A percentile compares a stretch with the other conserved stretches of the same genome.
phyloP scores from a whole-genome alignment of 2,888 invertebrate species.

The Therioaphis trifolii region DNA sequence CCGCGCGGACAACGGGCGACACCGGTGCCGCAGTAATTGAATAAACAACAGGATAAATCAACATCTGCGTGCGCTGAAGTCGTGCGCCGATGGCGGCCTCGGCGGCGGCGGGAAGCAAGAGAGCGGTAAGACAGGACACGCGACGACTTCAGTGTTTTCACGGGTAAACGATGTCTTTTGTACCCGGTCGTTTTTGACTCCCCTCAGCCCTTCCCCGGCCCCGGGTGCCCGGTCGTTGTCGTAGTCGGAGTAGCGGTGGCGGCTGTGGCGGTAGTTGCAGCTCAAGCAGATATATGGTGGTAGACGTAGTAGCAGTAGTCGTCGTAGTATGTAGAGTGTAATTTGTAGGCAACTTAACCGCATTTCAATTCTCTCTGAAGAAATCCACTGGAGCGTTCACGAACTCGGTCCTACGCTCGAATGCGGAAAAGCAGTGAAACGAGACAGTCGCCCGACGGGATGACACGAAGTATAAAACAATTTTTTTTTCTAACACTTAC shows the following conservation, averaged over 20 bases:
- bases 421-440: not conserved
- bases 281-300: not conserved
- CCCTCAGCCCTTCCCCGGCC: not conserved
- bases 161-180: slow-evolving; percentile 23
- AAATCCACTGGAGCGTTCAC: slow-evolving; percentile 23
- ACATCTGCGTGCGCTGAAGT: slow-evolving; percentile 18
- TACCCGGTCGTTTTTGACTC: slow-evolving; percentile 1
- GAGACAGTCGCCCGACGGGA: not conserved
- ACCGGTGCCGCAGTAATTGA: slow-evolving; percentile 32
- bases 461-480: too few relatives aligned
- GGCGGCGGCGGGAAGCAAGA: not conserved
- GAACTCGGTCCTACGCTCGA: not conserved
- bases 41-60: slow-evolving; percentile 55
- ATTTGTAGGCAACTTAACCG: slow-evolving; percentile 42
- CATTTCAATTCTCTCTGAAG: slow-evolving; percentile 39
- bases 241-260: not conserved
- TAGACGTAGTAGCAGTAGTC: not conserved
- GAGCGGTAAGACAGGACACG: not conserved
- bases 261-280: not conserved
- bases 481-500: not conserved
- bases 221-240: too few relatives aligned
- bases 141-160: slow-evolving; percentile 36
- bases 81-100: not conserved
- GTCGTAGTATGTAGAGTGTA: not conserved
- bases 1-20: not conserved